These are phyloP conservation scores for Artemia franciscana DNA, from an alignment of 1,140 invertebrate genomes.

Conservation along the genomic window DNA sequence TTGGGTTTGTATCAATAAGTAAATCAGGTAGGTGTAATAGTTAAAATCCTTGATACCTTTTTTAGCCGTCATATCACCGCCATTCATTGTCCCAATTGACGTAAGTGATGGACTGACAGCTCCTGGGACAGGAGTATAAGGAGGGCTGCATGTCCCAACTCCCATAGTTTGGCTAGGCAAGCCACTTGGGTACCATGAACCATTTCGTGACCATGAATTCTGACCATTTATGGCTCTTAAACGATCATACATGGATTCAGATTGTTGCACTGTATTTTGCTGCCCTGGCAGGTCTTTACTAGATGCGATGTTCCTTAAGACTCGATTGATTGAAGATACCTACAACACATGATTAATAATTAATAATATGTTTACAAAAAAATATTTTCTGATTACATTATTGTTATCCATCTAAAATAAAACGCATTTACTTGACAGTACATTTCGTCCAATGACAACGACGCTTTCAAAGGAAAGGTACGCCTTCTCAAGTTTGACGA, in stretches of 20 bases:
- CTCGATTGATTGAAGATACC: slow-evolving; percentile 96
- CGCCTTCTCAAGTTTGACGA: no score
- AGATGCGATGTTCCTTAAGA: slow-evolving; percentile 76
- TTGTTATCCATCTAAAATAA: no score
- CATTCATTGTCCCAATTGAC: neutral
- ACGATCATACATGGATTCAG: slow-evolving; percentile 56
- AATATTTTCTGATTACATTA: no score
- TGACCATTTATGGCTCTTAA: slow-evolving; percentile 58
- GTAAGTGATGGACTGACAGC: slow-evolving; percentile 4
- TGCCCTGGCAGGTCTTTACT: slow-evolving; percentile 40
- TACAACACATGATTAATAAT: slow-evolving; percentile 25
- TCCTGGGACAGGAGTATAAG: slow-evolving; percentile 7
- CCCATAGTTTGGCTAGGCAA: slow-evolving; percentile 3
- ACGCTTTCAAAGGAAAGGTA: no score
- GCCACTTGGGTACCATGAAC: slow-evolving; percentile 26
- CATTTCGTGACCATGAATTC: slow-evolving; percentile 29
- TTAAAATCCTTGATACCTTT: no score
- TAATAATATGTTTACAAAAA: no score
- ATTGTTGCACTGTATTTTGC: slow-evolving; percentile 17
- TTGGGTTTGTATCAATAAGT: no score
- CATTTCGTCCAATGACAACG: no score
- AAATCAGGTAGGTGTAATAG: no score
- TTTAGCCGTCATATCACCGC: no score
- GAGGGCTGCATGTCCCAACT: slow-evolving; percentile 8
- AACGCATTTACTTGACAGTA: no score